phyloP scores from a whole-genome alignment of 2,888 invertebrate species.

The Megastigmus dorsalis region DNA sequence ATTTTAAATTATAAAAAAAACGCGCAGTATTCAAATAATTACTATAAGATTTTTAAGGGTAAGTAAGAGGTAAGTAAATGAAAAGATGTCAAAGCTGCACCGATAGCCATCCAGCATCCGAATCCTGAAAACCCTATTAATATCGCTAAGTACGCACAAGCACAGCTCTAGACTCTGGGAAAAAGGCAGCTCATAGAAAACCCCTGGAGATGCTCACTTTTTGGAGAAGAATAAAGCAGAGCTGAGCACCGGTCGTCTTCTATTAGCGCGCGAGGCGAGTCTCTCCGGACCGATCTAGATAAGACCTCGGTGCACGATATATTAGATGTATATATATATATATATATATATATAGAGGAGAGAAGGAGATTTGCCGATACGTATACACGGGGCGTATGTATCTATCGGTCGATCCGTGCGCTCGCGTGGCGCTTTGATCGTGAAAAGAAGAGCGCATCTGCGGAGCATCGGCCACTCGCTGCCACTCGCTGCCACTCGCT shows the following conservation, averaged over 20 bases:
- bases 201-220: neutral
- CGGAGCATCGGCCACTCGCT: constrained; percentile 2
- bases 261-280: constrained; percentile 2
- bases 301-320: no score
- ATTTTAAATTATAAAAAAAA: neutral
- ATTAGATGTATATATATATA: no score
- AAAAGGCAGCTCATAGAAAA: neutral
- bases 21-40: no score
- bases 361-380: no score
- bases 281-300: constrained; percentile 15
- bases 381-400: no score
- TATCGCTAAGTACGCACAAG: neutral
- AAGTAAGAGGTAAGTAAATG: no score
- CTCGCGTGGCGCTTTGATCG: constrained; percentile 9
- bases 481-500: neutral
- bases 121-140: constrained; percentile 3
- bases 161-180: neutral
- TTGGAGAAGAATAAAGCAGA: neutral
- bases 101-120: no score
- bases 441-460: constrained; percentile 42
- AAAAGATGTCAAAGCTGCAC: no score
- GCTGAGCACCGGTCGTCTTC: neutral
- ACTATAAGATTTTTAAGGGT: no score
- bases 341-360: no score
- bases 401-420: no score